Evolutionary conservation across 2,888 invertebrate genomes (phyloP).

Genomic region (Mycalesis mineus): DNA sequence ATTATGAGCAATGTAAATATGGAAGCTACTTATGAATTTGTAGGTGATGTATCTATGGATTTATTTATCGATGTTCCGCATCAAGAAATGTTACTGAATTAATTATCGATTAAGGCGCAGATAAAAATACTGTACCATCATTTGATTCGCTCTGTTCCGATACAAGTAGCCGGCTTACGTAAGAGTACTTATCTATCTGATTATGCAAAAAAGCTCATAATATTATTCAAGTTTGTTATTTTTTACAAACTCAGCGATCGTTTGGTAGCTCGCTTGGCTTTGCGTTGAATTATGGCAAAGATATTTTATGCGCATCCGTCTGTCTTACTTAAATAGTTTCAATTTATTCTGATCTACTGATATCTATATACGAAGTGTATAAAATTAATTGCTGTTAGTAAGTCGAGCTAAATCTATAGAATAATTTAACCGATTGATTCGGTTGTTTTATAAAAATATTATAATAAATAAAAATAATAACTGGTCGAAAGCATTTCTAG

Average conservation of each 20-base stretch:
- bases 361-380: too few relatives aligned
- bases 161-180: slow-evolving; percentile 6
- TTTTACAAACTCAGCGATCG: not conserved
- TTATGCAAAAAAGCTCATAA: slow-evolving; percentile 6
- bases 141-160: not conserved
- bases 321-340: not conserved
- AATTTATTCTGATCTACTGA: too few relatives aligned
- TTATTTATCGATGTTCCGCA: not conserved
- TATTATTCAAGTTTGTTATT: slow-evolving; percentile 2
- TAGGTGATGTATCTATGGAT: too few relatives aligned
- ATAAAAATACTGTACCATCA: not conserved
- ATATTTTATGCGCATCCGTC: not conserved
- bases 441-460: too few relatives aligned
- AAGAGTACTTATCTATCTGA: not conserved
- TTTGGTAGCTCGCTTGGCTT: not conserved
- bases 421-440: too few relatives aligned
- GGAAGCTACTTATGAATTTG: too few relatives aligned
- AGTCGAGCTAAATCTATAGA: too few relatives aligned
- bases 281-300: not conserved
- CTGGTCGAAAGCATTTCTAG: too few relatives aligned
- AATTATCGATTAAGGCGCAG: slow-evolving; percentile 14
- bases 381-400: too few relatives aligned
- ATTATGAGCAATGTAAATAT: too few relatives aligned
- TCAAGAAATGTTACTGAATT: slow-evolving; percentile 23
- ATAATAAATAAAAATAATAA: too few relatives aligned